Conservation (phyloP, 2,113 vertebrate genomes). For the Nyctibius bracteatus region DNA sequence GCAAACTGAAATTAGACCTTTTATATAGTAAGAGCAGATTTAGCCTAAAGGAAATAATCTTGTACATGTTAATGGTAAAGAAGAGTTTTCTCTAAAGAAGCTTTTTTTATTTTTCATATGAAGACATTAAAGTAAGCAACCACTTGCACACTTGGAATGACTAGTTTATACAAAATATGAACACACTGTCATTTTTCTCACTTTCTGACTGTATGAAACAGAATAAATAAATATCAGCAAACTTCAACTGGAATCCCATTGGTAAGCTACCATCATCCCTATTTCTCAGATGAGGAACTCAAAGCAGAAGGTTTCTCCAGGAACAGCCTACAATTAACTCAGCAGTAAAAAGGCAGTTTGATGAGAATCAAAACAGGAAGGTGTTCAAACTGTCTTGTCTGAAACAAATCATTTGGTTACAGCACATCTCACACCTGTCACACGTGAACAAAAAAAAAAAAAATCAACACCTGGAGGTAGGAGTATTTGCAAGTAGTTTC, state of each 20-base stretch:
- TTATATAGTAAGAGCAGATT: not conserved
- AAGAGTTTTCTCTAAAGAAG: not conserved
- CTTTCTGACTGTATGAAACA: not conserved
- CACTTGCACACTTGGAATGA: not conserved
- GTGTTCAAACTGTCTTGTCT: not conserved
- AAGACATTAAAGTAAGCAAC: not conserved
- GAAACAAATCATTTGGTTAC: not conserved
- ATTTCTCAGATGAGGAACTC: not conserved
- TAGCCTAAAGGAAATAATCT: not conserved
- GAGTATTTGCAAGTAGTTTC: not conserved
- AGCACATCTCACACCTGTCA: not conserved
- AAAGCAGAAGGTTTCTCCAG: not conserved
- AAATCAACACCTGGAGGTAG: not conserved
- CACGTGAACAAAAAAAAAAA: not conserved
- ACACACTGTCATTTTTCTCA: not conserved
- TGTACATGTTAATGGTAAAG: not conserved
- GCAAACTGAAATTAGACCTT: not conserved
- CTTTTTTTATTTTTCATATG: not conserved
- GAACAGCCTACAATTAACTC: not conserved
- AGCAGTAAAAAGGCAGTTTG: not conserved
- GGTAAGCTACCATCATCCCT: not conserved
- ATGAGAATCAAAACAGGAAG: not conserved
- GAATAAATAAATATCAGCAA: not conserved
- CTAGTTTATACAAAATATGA: not conserved
- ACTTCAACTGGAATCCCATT: not conserved